Base-by-base conservation (phyloP, 2,797 vertebrate genomes). In the Gallinago nigripennis region DNA sequence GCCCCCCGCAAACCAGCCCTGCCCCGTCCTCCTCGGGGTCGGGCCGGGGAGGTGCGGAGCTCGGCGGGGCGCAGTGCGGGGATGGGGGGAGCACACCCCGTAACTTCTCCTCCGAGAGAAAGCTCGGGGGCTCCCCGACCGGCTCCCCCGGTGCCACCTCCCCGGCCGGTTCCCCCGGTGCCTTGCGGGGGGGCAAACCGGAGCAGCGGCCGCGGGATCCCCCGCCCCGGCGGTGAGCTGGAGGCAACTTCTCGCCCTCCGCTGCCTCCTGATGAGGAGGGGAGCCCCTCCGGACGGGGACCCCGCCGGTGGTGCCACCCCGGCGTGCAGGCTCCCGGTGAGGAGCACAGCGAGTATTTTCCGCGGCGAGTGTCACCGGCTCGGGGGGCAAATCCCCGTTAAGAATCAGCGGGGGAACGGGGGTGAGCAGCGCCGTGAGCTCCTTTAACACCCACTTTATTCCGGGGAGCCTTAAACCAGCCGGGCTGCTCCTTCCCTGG, bases 331-430 rank as follows among this genome's bases (percentile, higher is more conserved):
- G 57, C 53, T 6, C 66, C 37, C 25, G 24, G 71, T 16, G 37
- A 25, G 24, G 31, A 86, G 56, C 30, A 1, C 43, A 16, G 71
- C 13, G 10, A 6, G 43, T 17, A 3, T 80, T 50, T 77, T 92
- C 60, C 25, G 27, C 13, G 27, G 41, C 23, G 86, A 85, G 43
- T 79, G 73, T 77, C 72, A 64, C 66, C 86, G 91, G 64, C 82
- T 91, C 85, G 79, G 13, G 20, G 48, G n/a, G 84, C 80, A 78
- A 83, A 72, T 68, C 88, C 88, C 82, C 78, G 81, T 90, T 83
- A 39, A 78, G 53, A 79, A 95, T 80, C 85, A 78, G 58, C 43
- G 8, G 30, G 51, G 83, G 39, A 86, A 18, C 61, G 33, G 14
- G 37, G 41, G 82, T 33, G 73, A 82, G 71, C 86, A 81, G 35